These are phyloP conservation scores for Cheilosia grossa DNA, from an alignment of 2,888 invertebrate species.

Conservation along the genomic window DNA sequence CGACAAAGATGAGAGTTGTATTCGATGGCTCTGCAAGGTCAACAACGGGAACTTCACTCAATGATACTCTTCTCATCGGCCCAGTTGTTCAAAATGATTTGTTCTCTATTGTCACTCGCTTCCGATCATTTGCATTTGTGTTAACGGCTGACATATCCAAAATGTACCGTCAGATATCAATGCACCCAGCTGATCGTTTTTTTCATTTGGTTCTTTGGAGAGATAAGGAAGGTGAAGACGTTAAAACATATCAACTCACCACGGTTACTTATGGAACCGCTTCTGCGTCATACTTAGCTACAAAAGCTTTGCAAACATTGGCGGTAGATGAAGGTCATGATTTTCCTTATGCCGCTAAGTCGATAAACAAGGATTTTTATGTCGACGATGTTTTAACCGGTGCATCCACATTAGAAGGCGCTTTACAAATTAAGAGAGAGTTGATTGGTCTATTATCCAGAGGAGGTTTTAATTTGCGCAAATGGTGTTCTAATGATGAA, in stretches of 20 bases:
- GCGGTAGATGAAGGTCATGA: constrained; percentile 36
- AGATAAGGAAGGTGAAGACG: neutral
- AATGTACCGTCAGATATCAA: constrained; percentile 27
- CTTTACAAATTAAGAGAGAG: constrained; percentile 1
- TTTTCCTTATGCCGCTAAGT: constrained; percentile 19
- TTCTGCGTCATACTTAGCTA: constrained; percentile 35
- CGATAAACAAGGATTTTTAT: constrained; percentile 4
- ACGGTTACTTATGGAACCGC: constrained; percentile 61
- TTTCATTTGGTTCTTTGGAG: constrained; percentile 14
- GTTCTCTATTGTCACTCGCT: too few species aligned
- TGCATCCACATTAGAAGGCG: neutral
- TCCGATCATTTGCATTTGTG: neutral
- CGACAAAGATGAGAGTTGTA: too few species aligned
- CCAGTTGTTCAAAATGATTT: constrained; percentile 15
- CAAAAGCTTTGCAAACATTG: constrained; percentile 37
- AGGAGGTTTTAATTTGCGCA: neutral
- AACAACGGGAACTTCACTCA: too few species aligned
- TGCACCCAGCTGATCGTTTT: neutral
- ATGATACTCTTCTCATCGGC: too few species aligned
- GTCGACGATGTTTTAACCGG: constrained; percentile 4
- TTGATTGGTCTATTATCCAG: constrained; percentile 9
- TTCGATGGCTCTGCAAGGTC: too few species aligned
- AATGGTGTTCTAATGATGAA: constrained; percentile 19
- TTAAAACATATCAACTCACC: constrained; percentile 45
- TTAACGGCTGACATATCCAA: constrained; percentile 25